phyloP scores from a whole-genome alignment of 2,888 invertebrate species.

The Nephrocerus scutellatus region DNA sequence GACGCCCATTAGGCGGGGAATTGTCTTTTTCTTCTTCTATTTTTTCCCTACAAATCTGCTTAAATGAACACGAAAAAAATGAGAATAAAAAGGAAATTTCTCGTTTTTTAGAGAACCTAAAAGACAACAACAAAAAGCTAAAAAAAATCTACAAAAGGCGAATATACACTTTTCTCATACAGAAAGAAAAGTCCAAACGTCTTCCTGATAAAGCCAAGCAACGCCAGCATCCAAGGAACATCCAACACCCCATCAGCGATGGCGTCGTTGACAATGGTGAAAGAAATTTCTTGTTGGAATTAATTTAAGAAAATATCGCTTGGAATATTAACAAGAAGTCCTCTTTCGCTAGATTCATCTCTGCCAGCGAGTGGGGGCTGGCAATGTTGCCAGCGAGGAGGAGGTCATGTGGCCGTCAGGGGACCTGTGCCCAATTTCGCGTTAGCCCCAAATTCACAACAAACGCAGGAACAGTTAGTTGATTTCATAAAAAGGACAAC shows the following conservation, averaged over 20 bases:
- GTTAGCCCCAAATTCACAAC: no score
- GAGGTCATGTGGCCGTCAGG: no score
- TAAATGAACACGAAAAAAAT: slow-evolving; percentile 6
- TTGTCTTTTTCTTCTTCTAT: slow-evolving; percentile 8
- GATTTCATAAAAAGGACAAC: no score
- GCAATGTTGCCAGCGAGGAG: no score
- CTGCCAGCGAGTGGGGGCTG: no score
- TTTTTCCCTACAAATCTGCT: slow-evolving; percentile 5
- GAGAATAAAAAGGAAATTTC: no score
- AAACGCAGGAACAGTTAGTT: no score
- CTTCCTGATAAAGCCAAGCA: slow-evolving; percentile 8
- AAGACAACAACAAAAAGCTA: slow-evolving; percentile 2
- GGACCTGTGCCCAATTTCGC: no score
- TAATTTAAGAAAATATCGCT: slow-evolving; percentile 21
- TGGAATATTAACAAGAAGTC: slow-evolving; percentile 20
- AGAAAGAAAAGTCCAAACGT: not conserved
- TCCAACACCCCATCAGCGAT: slow-evolving; percentile 8
- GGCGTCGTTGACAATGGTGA: slow-evolving; percentile 6
- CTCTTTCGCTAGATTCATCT: no score
- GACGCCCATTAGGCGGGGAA: slow-evolving; percentile 12
- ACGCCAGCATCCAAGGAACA: slow-evolving; percentile 10
- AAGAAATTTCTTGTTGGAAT: slow-evolving; percentile 20
- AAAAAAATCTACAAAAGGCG: not conserved
- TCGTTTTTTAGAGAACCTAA: no score
- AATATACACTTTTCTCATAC: no score